Base-by-base conservation (phyloP, 2,113 vertebrate species). In the Chaetorhynchus papuensis region DNA sequence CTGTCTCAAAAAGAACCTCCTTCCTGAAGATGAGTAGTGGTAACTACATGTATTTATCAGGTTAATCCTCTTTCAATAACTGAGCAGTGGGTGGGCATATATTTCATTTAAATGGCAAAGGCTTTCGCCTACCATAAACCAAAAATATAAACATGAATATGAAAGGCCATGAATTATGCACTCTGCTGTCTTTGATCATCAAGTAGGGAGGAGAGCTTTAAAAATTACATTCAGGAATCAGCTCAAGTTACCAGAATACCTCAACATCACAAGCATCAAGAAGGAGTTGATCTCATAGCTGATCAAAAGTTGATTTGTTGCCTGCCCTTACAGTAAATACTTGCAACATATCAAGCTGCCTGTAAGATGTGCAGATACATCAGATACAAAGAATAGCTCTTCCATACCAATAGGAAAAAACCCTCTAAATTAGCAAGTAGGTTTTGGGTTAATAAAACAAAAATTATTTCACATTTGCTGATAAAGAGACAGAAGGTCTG, bases 141-240 rank as follows among this genome's bases (percentile, higher is more conserved):
- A 90, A 91, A 96, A 96, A 85, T 94, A 91, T 22, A 87, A 96
- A 87, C 74, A 69, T 95, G 89, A 95, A 93, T 95, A 89, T 80
- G 82, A 89, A 96, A 94, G 83, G 63, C 74, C 74, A 72, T 83
- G 89, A 95, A 94, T 96, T 95, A 95, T 91, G 60, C 61, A 79
- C 57, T 89, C 65, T 65, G 23, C 70, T 91, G 45, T 61, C 89
- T 85, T 95, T 96, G 84, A 95, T 93, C 78, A 89, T 82, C 77
- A 72, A 12, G 49, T 19, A 57, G 27, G 78, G 56, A 94, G 74
- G 31, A 76, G 35, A 93, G 45, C 18, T 75, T 90, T 61, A 87
- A 83, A 95, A 89, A 83, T 79, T 5, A 59, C 56, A 81, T 90
- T 77, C 54, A 88, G 66, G 84, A 83, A 87, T 83, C 75, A 87